Evolutionary conservation across 2,888 invertebrate genomes (phyloP), one percentile per base, ranked within the genome.

Genomic region (Gortyna flavago): DNA sequence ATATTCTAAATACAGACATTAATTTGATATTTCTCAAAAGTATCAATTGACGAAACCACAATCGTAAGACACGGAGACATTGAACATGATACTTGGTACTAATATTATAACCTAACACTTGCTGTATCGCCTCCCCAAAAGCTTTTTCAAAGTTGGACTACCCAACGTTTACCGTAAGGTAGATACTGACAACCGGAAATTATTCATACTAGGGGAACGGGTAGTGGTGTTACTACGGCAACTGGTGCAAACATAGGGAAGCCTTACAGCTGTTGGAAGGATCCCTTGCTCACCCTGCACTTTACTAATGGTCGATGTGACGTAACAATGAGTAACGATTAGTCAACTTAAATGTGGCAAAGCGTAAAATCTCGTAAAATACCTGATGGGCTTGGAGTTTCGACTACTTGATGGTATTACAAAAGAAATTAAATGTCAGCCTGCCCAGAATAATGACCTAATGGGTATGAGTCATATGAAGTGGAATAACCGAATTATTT

Each of bases 161-260:
- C 84, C 77, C 74, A 69, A 73, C 75, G 59, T 80, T 86, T 84
- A 86, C 85, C 85, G 79, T 74, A 54, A 41, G 11, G 3, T 44
- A 68, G 68, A 64, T 74, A 89, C 91, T 85, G 94, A 92, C 94
- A 91, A 88, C 94, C 95, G 96, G 96, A 96, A 95, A 96, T 96
- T 95, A 90, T 87, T 90, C 89, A 90, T 89, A 84, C 72, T 80
- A 83, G 91, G 90, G 91, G 87, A 90, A 86, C 89, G 81, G 86
- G 89, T 90, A 89, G 88, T 88, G 90, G 92, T 90, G 95, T 96
- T 93, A 88, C 95, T 94, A 93, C 90, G 96, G 91, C 94, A 91
- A 96, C 95, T 89, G 89, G 85, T 90, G 85, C 91, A 93, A 96
- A 96, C 95, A 95, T 85, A 90, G 93, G 94, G 95, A 96, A 95